A percentile compares a stretch with the other conserved stretches of the same genome.
Conservation (phyloP, 2,888 invertebrate genomes). For the Drosophila atroscutellata region DNA sequence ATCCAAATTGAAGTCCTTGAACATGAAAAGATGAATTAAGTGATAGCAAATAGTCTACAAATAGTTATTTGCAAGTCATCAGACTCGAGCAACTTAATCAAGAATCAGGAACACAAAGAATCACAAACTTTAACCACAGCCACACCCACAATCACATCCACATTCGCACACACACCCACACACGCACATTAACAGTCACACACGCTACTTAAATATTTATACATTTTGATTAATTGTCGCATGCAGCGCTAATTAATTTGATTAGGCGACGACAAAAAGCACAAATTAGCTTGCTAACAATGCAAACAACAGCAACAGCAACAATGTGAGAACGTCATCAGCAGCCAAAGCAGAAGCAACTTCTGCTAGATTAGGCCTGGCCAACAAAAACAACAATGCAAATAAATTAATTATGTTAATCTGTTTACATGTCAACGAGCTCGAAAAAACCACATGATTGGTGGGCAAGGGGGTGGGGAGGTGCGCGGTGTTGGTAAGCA, state of each 20-base stretch:
- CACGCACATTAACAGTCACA: background rate
- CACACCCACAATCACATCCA: background rate
- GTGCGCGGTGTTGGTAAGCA: constrained; percentile 15
- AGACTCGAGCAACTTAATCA: constrained; percentile 7
- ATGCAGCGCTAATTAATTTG: constrained; percentile 71
- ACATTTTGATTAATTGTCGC: constrained; percentile 61
- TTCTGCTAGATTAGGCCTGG: constrained; percentile 45
- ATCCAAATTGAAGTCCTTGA: background rate
- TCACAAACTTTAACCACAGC: background rate
- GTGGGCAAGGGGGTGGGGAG: no score
- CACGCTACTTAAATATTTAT: constrained; percentile 38
- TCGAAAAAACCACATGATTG: constrained; percentile 24
- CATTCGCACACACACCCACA: background rate
- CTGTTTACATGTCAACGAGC: constrained; percentile 74
- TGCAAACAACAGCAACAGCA: constrained; percentile 24
- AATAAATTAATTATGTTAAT: constrained; percentile 81
- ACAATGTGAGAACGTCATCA: constrained; percentile 33
- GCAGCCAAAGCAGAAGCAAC: constrained; percentile 22
- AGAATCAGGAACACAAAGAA: background rate
- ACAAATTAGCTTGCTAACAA: constrained; percentile 61
- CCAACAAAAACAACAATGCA: constrained; percentile 39
- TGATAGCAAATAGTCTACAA: background rate
- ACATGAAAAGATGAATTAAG: no score
- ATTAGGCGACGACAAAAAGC: constrained; percentile 68
- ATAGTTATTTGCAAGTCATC: background rate